A percentile compares a stretch with the other conserved stretches of the same genome.
These are phyloP conservation scores for Pelmatolapia mariae DNA, from an alignment of 2,113 vertebrate genomes.

Conservation along the genomic window DNA sequence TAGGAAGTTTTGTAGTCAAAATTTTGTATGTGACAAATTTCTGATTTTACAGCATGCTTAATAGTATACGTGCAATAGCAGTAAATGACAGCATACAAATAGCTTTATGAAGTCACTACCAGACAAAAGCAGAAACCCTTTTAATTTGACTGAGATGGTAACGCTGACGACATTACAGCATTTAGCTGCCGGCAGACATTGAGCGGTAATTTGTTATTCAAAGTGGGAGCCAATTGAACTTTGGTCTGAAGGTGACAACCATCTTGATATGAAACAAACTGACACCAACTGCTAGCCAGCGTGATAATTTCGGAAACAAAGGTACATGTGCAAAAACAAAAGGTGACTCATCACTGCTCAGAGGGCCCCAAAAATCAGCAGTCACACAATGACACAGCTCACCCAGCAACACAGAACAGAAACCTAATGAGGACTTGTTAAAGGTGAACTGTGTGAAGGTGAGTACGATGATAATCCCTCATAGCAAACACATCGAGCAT, in stretches of 20 bases:
- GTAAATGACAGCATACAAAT: not conserved
- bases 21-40: not conserved
- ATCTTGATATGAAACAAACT: not conserved
- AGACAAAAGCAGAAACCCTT: not conserved
- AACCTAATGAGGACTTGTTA: not conserved
- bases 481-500: not conserved
- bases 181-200: not conserved
- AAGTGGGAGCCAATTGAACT: slow-evolving; percentile 13
- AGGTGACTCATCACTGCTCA: not conserved
- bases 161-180: not conserved
- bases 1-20: not conserved
- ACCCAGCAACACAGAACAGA: not conserved
- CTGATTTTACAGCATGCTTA: not conserved
- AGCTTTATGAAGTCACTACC: not conserved
- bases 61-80: not conserved
- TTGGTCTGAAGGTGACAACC: not conserved
- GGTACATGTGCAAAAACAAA: not conserved
- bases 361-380: not conserved
- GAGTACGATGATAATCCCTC: not conserved
- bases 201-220: slow-evolving; percentile 49
- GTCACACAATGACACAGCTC: not conserved
- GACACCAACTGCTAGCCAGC: not conserved
- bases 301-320: not conserved
- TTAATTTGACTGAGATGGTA: not conserved
- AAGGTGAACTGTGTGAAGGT: not conserved